These are phyloP conservation scores for Lepus oiostolus DNA, from an alignment of 2,797 vertebrate genomes.

Conservation along the genomic window DNA sequence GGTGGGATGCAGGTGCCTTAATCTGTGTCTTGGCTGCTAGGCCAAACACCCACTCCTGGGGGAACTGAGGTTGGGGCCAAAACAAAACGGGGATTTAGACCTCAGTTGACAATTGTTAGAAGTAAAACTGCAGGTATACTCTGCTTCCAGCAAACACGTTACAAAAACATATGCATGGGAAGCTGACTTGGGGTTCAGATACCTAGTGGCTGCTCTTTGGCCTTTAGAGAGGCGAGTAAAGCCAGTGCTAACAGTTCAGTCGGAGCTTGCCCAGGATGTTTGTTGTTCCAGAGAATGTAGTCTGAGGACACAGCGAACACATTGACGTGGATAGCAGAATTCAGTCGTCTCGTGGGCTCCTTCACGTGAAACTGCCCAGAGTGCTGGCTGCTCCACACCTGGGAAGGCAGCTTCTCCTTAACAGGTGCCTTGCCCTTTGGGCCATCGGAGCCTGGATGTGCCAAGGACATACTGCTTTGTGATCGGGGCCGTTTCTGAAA, in stretches of 20 bases:
- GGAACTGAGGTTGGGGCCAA: background rate
- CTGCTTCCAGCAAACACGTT: background rate
- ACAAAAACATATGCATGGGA: background rate
- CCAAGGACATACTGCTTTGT: background rate
- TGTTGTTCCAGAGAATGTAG: background rate
- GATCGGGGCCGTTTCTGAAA: slow-evolving; percentile 18
- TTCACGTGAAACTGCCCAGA: background rate
- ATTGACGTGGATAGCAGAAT: background rate
- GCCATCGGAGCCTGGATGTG: background rate
- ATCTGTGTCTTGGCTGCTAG: background rate
- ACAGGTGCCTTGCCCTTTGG: background rate
- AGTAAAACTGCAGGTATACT: background rate
- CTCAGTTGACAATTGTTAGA: background rate
- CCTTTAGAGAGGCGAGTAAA: background rate
- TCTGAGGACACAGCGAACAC: slow-evolving; percentile 26
- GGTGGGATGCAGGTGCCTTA: too few relatives aligned
- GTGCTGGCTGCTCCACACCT: background rate
- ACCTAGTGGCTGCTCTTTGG: background rate
- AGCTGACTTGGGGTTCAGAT: background rate
- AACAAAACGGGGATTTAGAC: background rate
- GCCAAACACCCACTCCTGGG: background rate
- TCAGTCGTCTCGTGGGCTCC: background rate
- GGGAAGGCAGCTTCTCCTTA: background rate
- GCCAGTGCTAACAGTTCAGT: background rate
- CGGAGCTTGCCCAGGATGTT: background rate